Base-by-base conservation (phyloP, 2,888 invertebrate species). In the Ochropleura plecta region DNA sequence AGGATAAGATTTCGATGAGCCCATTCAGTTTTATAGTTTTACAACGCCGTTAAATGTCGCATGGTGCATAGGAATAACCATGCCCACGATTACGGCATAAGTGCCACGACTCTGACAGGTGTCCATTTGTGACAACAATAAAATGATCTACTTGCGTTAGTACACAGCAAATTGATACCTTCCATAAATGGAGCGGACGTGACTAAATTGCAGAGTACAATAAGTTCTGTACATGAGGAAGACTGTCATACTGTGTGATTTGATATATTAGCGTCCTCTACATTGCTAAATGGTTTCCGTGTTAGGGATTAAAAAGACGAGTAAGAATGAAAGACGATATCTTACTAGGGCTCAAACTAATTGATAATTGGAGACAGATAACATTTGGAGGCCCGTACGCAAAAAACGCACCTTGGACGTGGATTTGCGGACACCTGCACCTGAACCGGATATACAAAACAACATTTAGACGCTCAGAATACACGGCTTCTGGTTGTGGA, bases 131-230 rank as follows among this genome's bases (percentile, higher is more conserved):
- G 62, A 76, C 55, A 78, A 78, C 71, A 81, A 83, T 77, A 69
- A 73, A 78, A 72, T 62, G 68, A 71, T 76, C 66, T 79, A 65
- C 75, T 66, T 64, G 70, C 44, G 74, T 70, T 64, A 73, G 44
- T 46, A 72, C 70, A 80, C 64, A 66, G 55, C 70, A 76, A 85
- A 84, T 81, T 82, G 79, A 85, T 75, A 76, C 68, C 73, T 67
- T 59, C 74, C 71, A 75, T 81, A 82, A 79, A 82, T 76, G 76
- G 77, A 76, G 63, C 79, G 71, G 79, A 66, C 70, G 77, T 78
- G 76, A 70, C 78, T 69, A 70, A 74, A 80, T 82, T 82, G 72
- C 57, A n/a, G 46, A 76, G 69, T 63, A 78, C 70, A 81, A 79
- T 81, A 74, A 63, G 53, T 65, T 59, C 49, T 30, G n/a, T 44